Evolutionary conservation across 2,797 vertebrate species (phyloP).

Genomic region (Acridotheres tristis): DNA sequence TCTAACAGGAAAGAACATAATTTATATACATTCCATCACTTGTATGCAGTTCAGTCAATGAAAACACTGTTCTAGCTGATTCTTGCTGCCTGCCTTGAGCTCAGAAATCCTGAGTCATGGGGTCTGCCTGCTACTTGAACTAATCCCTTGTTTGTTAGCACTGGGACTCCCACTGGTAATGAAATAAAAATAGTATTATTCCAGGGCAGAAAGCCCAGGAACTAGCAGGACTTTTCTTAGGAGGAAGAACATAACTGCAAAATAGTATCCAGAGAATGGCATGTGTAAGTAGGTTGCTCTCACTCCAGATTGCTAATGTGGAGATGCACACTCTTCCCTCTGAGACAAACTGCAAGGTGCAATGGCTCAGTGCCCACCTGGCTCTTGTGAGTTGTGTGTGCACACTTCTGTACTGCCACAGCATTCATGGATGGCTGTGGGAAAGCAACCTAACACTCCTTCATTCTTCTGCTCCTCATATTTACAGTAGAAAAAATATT

Average conservation of each 20-base stretch:
- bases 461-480: background rate
- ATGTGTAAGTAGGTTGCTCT: background rate
- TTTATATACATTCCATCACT: background rate
- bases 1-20: background rate
- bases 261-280: background rate
- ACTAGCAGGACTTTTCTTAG: background rate
- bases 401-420: background rate
- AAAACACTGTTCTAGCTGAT: background rate
- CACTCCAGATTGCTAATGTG: background rate
- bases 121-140: background rate
- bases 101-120: background rate
- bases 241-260: background rate
- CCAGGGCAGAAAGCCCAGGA: background rate
- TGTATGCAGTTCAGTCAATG: background rate
- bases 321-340: background rate
- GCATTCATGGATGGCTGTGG: background rate
- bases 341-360: background rate
- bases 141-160: background rate
- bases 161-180: background rate
- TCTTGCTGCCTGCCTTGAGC: background rate
- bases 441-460: background rate
- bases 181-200: conserved; percentile 17
- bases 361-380: background rate
- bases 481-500: background rate
- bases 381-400: background rate